A percentile compares a stretch with the other conserved stretches of the same genome.
phyloP scores from a whole-genome alignment of 2,888 invertebrate genomes.

The Hydraecia micacea region DNA sequence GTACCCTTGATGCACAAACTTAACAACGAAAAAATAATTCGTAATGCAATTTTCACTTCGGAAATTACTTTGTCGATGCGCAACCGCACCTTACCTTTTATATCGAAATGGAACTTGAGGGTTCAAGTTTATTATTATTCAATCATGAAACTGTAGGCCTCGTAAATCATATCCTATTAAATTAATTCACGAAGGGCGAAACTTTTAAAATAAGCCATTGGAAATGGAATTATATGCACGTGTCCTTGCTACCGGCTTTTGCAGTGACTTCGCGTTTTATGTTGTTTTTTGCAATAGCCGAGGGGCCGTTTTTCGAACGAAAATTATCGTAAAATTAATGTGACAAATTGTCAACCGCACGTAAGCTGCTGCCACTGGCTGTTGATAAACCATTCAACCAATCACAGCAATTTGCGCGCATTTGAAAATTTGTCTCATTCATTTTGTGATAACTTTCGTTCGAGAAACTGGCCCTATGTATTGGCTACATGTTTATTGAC shows the following conservation, averaged over 20 bases:
- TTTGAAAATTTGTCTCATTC: background rate
- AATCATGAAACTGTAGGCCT: conserved; percentile 69
- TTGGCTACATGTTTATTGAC: conserved; percentile 9
- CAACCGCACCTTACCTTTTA: conserved; percentile 75
- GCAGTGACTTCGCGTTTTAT: conserved; percentile 31
- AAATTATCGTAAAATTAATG: background rate
- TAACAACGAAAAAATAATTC: conserved; percentile 70
- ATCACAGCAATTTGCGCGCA: background rate
- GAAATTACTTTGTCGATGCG: conserved; percentile 77
- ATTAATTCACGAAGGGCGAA: conserved; percentile 65
- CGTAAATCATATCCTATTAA: conserved; percentile 70
- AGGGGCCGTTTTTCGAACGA: background rate
- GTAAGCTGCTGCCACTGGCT: background rate
- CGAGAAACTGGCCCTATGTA: background rate
- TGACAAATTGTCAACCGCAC: background rate
- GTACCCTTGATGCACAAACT: conserved; percentile 57
- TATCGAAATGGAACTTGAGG: conserved; percentile 70
- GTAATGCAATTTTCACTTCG: conserved; percentile 83
- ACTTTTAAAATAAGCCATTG: conserved; percentile 64
- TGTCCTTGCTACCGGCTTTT: conserved; percentile 35
- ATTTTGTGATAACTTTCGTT: background rate
- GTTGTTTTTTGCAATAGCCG: conserved; percentile 23
- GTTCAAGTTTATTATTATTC: conserved; percentile 71
- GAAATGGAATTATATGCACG: conserved; percentile 67
- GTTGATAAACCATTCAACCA: background rate